These are phyloP conservation scores for Gopherus evgoodei DNA, from an alignment of 2,113 vertebrate genomes.

Conservation along the genomic window DNA sequence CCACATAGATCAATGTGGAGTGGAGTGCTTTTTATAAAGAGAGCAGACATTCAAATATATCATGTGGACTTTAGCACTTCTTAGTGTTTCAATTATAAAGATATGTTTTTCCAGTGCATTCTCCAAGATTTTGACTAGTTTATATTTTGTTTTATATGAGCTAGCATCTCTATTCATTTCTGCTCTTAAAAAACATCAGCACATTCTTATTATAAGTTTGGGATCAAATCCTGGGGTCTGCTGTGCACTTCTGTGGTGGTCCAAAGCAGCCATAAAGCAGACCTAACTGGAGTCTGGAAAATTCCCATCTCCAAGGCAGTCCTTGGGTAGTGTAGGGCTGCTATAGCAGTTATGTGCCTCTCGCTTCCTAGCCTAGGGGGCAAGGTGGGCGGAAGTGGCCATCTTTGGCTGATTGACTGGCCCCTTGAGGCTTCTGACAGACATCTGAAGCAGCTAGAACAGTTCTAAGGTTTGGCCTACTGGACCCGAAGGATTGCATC, in stretches of 20 bases:
- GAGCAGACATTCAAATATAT: neutral
- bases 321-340: neutral
- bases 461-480: neutral
- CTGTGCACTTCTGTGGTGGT: neutral
- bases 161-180: slow-evolving; percentile 42
- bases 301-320: neutral
- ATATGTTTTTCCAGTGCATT: neutral
- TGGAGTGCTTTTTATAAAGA: neutral
- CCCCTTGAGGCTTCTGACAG: accelerated
- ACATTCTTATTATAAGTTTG: neutral
- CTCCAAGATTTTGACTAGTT: slow-evolving; percentile 48
- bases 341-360: accelerated
- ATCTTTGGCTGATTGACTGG: neutral
- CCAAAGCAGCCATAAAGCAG: neutral
- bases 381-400: neutral
- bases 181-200: slow-evolving; percentile 26
- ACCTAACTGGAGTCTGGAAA: neutral
- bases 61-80: neutral
- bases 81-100: neutral
- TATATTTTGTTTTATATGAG: neutral
- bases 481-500: neutral
- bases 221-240: slow-evolving; percentile 22
- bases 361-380: neutral
- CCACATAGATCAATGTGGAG: neutral
- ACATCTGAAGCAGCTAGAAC: neutral